Base-by-base conservation (phyloP, 1,140 invertebrate species). In the Drosophila pseudoananassae region DNA sequence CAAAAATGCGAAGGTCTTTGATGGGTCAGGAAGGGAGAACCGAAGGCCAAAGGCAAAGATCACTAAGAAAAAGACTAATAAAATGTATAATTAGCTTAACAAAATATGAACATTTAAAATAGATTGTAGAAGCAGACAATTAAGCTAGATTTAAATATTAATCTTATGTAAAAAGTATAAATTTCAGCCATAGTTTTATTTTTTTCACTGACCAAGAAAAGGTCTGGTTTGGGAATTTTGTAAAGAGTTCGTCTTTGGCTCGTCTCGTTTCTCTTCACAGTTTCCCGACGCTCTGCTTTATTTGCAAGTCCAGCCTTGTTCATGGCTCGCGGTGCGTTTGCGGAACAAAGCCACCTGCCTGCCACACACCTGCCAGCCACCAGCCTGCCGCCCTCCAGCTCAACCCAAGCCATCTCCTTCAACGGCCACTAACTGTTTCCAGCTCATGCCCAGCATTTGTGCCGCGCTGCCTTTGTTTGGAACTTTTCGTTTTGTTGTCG, bases 381-480 rank as follows among this genome's bases (percentile, higher is more conserved):
- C 25, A 1, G 9, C 40, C 38, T 17, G 36, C 27, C 25, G 15
- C 40, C 40, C 33, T 17, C 23, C 23, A 20, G 20, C 20, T 43
- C 14, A 9, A 27, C 4, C 40, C n/a, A 10, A 46, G 15, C 36
- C 55, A 52, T 46, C 45, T 49, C 38, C 56, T 51, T 38, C 25
- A 31, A n/a, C 71, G 47, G 46, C 6, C 27, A 29, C 31, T 58
- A 47, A 46, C 70, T 29, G 53, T 23, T 59, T 23, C 12, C 29
- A 33, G 20, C 53, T 36, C 50, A 20, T 8, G 49, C 23, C 20
- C 49, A 20, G 40, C 49, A 58, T 76, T 77, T 78, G 73, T 80
- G 81, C 36, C 46, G 33, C 31, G 60, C 47, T 40, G 82, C 74
- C 54, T 80, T 87, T 81, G 77, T 85, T 82, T 64, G 78, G 53